Evolutionary conservation across 2,888 invertebrate genomes (phyloP).

Genomic region (Timema podura): DNA sequence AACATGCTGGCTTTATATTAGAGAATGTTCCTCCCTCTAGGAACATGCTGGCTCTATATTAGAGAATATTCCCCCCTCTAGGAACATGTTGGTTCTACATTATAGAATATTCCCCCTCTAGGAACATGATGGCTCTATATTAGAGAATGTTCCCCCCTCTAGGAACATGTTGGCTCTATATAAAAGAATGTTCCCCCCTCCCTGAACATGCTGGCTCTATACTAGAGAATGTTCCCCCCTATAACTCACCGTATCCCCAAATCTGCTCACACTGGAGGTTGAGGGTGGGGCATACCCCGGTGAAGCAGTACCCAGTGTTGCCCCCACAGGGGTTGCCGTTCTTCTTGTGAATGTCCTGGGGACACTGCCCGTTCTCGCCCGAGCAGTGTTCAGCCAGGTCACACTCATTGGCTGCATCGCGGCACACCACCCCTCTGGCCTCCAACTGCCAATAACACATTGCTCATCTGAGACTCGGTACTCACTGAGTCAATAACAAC

Average conservation of each 20-base stretch:
- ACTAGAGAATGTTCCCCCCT: no score
- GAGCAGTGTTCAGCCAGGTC: constrained; percentile 94
- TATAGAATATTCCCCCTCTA: no score
- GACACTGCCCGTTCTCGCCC: constrained; percentile 86
- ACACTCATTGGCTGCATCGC: constrained; percentile 85
- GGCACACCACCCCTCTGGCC: constrained; percentile 73
- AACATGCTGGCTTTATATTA: neutral
- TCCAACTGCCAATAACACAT: constrained; percentile 55
- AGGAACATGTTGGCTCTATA: neutral
- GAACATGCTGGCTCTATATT: neutral
- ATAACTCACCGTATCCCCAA: constrained; percentile 73
- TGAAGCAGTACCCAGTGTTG: constrained; percentile 78
- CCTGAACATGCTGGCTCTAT: no score
- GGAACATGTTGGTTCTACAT: no score
- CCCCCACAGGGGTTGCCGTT: constrained; percentile 85
- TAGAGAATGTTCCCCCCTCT: neutral
- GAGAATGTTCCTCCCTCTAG: neutral
- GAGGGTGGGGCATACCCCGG: constrained; percentile 86
- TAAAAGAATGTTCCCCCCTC: neutral
- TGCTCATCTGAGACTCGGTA: neutral
- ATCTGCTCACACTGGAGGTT: constrained; percentile 85
- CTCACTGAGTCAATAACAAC: constrained; percentile 15
- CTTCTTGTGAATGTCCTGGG: constrained; percentile 82
- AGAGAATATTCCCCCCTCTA: neutral
- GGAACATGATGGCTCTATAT: neutral